A percentile compares a stretch with the other conserved stretches of the same genome.
Evolutionary conservation across 1,140 invertebrate species (phyloP).

Genomic region (Diachasma alloeum): DNA sequence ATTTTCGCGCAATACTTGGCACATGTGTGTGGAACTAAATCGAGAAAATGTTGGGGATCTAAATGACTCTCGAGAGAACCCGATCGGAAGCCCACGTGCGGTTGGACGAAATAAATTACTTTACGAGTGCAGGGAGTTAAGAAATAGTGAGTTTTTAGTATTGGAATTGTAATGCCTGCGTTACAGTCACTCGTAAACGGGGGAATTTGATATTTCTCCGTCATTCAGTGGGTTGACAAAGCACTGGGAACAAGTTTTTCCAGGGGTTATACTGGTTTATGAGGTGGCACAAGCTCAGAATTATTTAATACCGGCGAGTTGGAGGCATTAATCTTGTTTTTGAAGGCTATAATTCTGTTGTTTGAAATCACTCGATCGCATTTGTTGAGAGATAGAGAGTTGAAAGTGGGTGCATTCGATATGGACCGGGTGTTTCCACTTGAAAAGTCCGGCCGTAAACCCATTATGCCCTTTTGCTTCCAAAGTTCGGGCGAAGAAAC

Average conservation of each 20-base stretch:
- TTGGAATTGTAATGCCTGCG: background rate
- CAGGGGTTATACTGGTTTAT: no score
- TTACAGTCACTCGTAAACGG: background rate
- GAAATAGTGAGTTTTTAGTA: background rate
- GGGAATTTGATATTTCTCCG: background rate
- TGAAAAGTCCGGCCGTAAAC: no score
- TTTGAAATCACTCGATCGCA: no score
- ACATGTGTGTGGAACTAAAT: background rate
- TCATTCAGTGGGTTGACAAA: background rate
- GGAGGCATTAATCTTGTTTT: no score
- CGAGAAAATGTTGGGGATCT: background rate
- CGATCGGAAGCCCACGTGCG: conserved; percentile 1
- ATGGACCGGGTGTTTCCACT: no score
- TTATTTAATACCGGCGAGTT: no score
- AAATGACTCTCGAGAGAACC: background rate
- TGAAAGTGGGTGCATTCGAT: no score
- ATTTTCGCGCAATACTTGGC: conserved; percentile 7
- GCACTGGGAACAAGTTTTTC: background rate
- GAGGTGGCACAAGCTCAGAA: no score
- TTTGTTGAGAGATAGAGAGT: no score
- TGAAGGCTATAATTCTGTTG: no score
- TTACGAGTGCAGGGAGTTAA: background rate
- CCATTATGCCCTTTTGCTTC: no score
- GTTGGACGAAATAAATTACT: background rate
- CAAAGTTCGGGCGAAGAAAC: no score